Evolutionary conservation across 2,797 vertebrate species (phyloP).

Genomic region (Sternarchorhynchus goeldii): DNA sequence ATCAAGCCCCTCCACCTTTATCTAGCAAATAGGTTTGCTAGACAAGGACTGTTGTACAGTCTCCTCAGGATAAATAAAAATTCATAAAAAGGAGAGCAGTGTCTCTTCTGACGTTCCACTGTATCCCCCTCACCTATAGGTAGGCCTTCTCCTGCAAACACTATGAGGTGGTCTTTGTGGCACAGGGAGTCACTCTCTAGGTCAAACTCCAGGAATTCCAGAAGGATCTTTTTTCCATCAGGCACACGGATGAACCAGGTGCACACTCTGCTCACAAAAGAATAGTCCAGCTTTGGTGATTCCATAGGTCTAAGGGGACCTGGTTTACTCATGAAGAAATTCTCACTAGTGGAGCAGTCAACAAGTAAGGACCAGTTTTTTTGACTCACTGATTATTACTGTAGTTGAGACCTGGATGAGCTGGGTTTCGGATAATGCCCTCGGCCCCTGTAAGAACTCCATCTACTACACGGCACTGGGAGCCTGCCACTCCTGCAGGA

Average conservation of each 20-base stretch:
- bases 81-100: no score
- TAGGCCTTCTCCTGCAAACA: constrained; percentile 63
- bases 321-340: neutral
- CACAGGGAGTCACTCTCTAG: constrained; percentile 75
- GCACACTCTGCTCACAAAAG: constrained; percentile 71
- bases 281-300: constrained; percentile 7
- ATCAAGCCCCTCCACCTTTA: no score
- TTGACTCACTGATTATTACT: constrained; percentile 79
- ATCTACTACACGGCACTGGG: constrained; percentile 71
- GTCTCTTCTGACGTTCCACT: no score
- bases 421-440: constrained; percentile 77
- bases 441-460: constrained; percentile 60
- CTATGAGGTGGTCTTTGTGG: constrained; percentile 66
- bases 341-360: neutral
- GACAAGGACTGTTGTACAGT: no score
- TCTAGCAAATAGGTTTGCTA: no score
- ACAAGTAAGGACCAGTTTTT: neutral
- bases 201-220: constrained; percentile 78
- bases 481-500: constrained; percentile 45
- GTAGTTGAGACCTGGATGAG: constrained; percentile 64
- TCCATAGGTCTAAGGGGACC: neutral
- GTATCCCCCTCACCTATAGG: constrained; percentile 73
- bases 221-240: constrained; percentile 65
- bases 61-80: no score
- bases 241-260: constrained; percentile 75